Conservation (phyloP, 2,113 vertebrate genomes). For the Alaudala cheleensis region DNA sequence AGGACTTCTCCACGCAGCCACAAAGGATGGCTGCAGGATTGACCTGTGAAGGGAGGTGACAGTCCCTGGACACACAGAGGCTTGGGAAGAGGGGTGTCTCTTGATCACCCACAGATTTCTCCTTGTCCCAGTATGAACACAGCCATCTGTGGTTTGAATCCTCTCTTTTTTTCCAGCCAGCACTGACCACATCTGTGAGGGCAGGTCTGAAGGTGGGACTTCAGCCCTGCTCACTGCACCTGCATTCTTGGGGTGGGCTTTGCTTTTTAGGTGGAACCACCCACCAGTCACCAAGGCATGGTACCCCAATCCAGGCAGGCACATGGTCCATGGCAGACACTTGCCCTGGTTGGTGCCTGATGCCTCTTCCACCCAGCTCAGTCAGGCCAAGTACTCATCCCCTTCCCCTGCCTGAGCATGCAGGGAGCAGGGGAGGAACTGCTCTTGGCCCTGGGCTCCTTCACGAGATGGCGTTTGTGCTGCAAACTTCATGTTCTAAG, state of each 20-base stretch:
- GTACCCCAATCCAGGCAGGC: not conserved
- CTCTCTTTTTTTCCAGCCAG: accelerated
- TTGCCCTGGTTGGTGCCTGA: not conserved
- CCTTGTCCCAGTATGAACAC: not conserved
- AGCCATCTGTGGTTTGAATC: not conserved
- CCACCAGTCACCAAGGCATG: accelerated
- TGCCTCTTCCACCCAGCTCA: not conserved
- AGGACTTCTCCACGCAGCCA: too few species aligned
- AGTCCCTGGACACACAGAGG: too few species aligned
- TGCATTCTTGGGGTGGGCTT: not conserved
- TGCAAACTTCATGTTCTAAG: not conserved
- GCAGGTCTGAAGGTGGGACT: too few species aligned
- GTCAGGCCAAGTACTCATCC: accelerated
- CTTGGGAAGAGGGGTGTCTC: not conserved
- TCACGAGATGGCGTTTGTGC: accelerated
- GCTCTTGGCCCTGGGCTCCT: not conserved
- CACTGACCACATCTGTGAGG: not conserved
- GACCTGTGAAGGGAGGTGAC: not conserved
- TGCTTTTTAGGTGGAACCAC: not conserved
- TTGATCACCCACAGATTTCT: not conserved
- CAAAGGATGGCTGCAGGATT: too few species aligned
- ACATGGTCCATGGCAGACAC: too few species aligned
- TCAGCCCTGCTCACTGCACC: not conserved
- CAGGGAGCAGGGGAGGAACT: not conserved
- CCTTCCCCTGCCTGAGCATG: not conserved